Evolutionary conservation across 2,113 vertebrate genomes (phyloP), one percentile per base, ranked within the genome.

Genomic region (Paramisgurnus dabryanus): DNA sequence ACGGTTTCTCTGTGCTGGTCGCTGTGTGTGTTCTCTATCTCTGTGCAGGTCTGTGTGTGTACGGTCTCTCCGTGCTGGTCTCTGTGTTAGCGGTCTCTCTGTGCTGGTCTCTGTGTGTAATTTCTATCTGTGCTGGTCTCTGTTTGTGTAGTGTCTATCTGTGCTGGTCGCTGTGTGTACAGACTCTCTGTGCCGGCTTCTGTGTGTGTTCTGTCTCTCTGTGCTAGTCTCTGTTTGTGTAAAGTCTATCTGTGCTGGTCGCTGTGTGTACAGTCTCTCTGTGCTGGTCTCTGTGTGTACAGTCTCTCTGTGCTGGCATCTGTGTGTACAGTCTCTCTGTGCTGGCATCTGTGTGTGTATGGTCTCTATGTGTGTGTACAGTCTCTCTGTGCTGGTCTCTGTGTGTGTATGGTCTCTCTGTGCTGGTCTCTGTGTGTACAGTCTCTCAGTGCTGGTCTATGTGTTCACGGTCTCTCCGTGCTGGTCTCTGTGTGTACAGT

Each of bases 341-440:
- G 18, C 8, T 49, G 49, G 7, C n/a, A n/a, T n/a, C n/a, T n/a
- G n/a, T n/a, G n/a, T n/a, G n/a, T n/a, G n/a, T n/a, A n/a, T n/a
- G n/a, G n/a, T 27, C n/a, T 69, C n/a, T 22, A 9, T 69, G 45
- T 43, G 22, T 70, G 12, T 58, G 8, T 4, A 6, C 53, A 55
- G 53, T 55, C 17, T 79, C 68, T 76, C 40, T 76, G 50, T 78
- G 58, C 12, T 55, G 4, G 13, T 71, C 40, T 85, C 79, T 80
- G 41, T 64, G 49, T 82, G 75, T 55, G 13, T 55, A 17, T 5
- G 6, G 4, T 0, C 6, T 58, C 39, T 57, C n/a, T 15, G 5
- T 57, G 7, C 4, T 34, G 39, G 11, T 71, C 5, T 39, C 22
- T 49, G 3, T 55, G 69, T 72, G 39, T 49, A 7, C 10, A 13